Conservation (phyloP, 2,113 vertebrate species). For the Pandion haliaetus region DNA sequence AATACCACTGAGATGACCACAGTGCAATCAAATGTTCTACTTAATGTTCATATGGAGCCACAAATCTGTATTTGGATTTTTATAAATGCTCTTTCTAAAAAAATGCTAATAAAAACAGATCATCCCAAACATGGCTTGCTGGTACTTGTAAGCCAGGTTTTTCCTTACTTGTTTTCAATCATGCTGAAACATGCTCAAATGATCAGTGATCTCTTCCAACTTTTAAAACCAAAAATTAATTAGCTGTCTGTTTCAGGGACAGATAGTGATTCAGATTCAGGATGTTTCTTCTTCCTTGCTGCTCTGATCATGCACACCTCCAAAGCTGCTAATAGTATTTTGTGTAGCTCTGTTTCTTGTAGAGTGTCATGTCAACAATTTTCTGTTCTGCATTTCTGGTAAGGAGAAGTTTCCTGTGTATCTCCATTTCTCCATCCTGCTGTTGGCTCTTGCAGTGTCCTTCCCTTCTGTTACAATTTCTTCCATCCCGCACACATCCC, state of each 20-base stretch:
- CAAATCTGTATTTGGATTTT: constrained; percentile 32
- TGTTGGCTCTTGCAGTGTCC: not conserved
- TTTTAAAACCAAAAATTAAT: constrained; percentile 1
- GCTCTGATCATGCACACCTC: not conserved
- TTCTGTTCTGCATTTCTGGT: not conserved
- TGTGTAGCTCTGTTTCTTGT: not conserved
- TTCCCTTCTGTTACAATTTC: constrained; percentile 11
- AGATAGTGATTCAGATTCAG: not conserved
- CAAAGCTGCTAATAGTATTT: not conserved
- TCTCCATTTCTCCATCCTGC: not conserved
- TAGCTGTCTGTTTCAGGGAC: not conserved
- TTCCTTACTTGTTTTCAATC: not conserved
- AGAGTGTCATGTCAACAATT: not conserved
- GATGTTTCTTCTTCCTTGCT: constrained; percentile 14
- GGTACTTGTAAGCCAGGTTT: not conserved
- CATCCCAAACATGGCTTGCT: not conserved
- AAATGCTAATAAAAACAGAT: not conserved
- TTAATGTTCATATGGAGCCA: not conserved
- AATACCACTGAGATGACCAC: constrained; percentile 60
- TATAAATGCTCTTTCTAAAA: constrained; percentile 15
- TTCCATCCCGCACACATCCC: not conserved
- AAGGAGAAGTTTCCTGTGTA: not conserved
- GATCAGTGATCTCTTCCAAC: not conserved
- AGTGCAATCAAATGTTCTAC: constrained; percentile 58
- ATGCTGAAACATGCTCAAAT: not conserved